A percentile compares a stretch with the other conserved stretches of the same genome.
Conservation (phyloP, 2,797 vertebrate species). For the Catamblyrhynchus diadema region DNA sequence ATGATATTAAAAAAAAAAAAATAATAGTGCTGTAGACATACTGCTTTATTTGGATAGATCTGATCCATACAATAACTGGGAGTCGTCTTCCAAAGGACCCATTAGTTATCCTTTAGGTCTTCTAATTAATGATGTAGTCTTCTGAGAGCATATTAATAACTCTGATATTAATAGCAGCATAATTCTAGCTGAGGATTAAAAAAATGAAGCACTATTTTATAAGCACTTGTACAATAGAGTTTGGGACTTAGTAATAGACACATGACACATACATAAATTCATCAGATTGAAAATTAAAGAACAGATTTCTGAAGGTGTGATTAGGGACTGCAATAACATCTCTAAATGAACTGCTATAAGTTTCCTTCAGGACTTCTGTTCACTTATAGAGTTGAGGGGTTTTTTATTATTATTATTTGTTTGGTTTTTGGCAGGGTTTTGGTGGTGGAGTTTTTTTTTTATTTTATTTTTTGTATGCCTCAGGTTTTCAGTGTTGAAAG, state of each 20-base stretch:
- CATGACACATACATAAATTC: neutral
- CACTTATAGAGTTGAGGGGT: neutral
- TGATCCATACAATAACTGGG: neutral
- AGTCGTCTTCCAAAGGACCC: slow-evolving; percentile 7
- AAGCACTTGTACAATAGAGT: neutral
- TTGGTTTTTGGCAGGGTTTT: neutral
- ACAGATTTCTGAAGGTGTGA: neutral
- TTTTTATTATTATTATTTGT: too few relatives aligned
- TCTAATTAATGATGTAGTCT: slow-evolving; percentile 32
- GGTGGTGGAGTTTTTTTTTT: neutral
- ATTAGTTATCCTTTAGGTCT: slow-evolving; percentile 29
- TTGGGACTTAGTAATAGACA: neutral
- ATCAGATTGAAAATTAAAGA: neutral
- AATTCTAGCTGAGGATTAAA: neutral
- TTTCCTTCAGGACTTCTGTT: neutral
- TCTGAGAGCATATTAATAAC: slow-evolving; percentile 41
- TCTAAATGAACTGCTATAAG: neutral
- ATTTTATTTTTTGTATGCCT: neutral
- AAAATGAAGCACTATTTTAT: neutral
- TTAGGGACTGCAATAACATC: neutral
- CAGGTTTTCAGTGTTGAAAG: neutral
- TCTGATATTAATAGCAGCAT: slow-evolving; percentile 13
- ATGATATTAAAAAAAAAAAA: neutral
- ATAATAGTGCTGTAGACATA: neutral
- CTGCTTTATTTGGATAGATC: neutral